A percentile compares a stretch with the other conserved stretches of the same genome.
Conservation (phyloP, 2,888 invertebrate genomes). For the Gymnocheta viridis region DNA sequence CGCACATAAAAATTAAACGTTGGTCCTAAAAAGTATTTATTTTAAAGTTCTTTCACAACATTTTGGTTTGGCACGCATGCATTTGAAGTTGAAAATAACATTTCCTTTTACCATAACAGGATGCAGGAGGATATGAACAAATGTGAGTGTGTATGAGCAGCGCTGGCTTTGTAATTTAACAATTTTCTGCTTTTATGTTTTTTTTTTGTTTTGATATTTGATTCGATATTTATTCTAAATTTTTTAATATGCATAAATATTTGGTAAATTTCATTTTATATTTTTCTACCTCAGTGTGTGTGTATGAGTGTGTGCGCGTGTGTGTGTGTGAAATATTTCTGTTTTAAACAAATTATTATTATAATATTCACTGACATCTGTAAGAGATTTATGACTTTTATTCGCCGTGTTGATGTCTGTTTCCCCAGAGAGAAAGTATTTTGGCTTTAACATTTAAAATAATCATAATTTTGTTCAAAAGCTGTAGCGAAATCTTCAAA, state of each 20-base stretch:
- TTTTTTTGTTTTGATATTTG: slow-evolving; percentile 63
- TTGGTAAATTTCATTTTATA: slow-evolving; percentile 33
- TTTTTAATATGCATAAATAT: slow-evolving; percentile 57
- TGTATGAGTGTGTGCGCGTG: background rate
- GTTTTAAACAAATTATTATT: slow-evolving; percentile 60
- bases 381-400: slow-evolving; percentile 71
- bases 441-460: slow-evolving; percentile 64
- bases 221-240: slow-evolving; percentile 60
- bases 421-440: slow-evolving; percentile 61
- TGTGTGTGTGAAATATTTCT: background rate
- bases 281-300: background rate
- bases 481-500: slow-evolving; percentile 37
- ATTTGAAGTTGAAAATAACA: slow-evolving; percentile 38
- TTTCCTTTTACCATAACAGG: slow-evolving; percentile 22
- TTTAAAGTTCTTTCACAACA: slow-evolving; percentile 16
- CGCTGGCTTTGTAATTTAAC: slow-evolving; percentile 42
- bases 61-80: slow-evolving; percentile 44
- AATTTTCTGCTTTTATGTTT: slow-evolving; percentile 43
- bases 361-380: slow-evolving; percentile 70
- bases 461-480: slow-evolving; percentile 39
- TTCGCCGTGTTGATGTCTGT: slow-evolving; percentile 40
- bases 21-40: slow-evolving; percentile 39
- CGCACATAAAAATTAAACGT: slow-evolving; percentile 46
- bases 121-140: slow-evolving; percentile 39
- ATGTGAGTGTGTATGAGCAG: background rate